Evolutionary conservation across 2,113 vertebrate genomes (phyloP), one percentile per base, ranked within the genome.

Genomic region (Jacana jacana): DNA sequence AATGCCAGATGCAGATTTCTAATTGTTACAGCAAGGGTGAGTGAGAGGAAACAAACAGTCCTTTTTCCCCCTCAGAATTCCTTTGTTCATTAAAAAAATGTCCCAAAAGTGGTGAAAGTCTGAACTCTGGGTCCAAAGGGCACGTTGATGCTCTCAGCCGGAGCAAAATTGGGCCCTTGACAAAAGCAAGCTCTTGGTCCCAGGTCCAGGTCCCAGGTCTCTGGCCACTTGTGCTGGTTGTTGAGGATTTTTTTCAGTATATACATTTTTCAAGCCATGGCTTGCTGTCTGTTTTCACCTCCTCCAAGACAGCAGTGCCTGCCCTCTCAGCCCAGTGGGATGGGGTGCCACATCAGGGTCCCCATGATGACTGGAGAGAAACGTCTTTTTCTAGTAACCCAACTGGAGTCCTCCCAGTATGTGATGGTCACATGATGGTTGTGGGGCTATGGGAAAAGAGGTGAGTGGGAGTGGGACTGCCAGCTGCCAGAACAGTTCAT

Each of bases 401-500:
- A 65, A 6, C 14, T 35, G 77, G 61, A 87, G 72, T 6, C 55
- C 39, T 17, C 40, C 71, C 72, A 81, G 80, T n/a, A 9, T 1
- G 33, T 0, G 35, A 81, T 1, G 27, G 77, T 63, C 94, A 42
- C 82, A 64, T 9, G 91, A 10, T 3, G 61, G 42, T n/a, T 95
- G 77, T 18, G 86, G 80, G 73, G 91, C 86, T 89, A 55, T 52
- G 86, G 65, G 83, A 85, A 95, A 91, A 65, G 31, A 81, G 89
- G 44, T 2, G 16, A 95, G 95, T 92, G 77, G 95, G 95, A 93
- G 83, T 39, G 73, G 83, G 89, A 85, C 81, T 4, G 52, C 65
- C 3, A 0, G 57, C 94, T 96, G 96, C 95, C 94, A 96, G 93
- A 51, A 54, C 30, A 69, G 89, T 61, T 93, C 91, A 10, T 35